Evolutionary conservation across 2,113 vertebrate species (phyloP), one percentile per base, ranked within the genome.

Genomic region (Hypomesus transpacificus): DNA sequence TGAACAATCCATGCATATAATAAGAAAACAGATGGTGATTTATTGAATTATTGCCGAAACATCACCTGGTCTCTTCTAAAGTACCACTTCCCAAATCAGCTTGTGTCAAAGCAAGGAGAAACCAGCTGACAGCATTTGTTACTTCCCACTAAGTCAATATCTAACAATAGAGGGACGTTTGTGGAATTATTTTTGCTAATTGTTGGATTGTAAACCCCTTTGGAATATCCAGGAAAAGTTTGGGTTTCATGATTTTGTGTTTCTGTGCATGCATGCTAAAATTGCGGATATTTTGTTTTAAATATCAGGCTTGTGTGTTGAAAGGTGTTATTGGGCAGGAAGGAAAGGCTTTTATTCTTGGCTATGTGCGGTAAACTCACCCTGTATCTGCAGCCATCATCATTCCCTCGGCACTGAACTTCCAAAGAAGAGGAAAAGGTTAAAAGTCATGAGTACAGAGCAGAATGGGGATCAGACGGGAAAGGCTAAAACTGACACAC

Each of bases 131-230:
- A 75, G 71, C 67, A 28, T 75, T 87, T 78, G 71, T 31, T 76
- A 62, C 66, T 64, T 75, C 80, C 86, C 87, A 82, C 85, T 18
- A 28, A 78, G 73, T 28, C 57, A 54, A 31, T 56, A 65, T 80
- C 26, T 77, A 71, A 91, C 89, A 91, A 91, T 89, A 70, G 84
- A 22, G 82, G 89, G 88, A 91, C 87, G 80, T 79, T 63, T 51
- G 31, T 2, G 5, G 64, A 52, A 20, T 81, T 83, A 87, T 85
- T 65, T 86, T 79, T 75, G 69, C 72, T 83, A 66, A 72, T 79
- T 85, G 81, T 79, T 70, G 68, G 79, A 85, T 82, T 75, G 64
- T 71, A 72, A 80, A 24, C 66, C 63, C 63, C 67, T 50, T 68
- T 77, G 71, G 78, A 74, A 85, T 83, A 86, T 85, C 73, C 83